A percentile compares a stretch with the other conserved stretches of the same genome.
These are phyloP conservation scores for Taenaris catops DNA, from an alignment of 2,888 invertebrate genomes.

Conservation along the genomic window DNA sequence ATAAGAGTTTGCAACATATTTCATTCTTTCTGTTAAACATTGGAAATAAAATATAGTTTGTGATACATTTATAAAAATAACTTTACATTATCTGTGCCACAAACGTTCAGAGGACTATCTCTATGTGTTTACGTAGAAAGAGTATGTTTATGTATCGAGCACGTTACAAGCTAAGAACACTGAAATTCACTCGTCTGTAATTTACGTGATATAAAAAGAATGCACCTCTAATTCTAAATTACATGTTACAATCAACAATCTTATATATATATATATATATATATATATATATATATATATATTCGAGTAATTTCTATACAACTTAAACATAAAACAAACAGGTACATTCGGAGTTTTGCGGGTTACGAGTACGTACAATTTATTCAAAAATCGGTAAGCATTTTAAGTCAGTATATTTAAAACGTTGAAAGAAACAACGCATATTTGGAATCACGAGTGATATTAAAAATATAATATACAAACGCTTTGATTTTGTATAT, in stretches of 20 bases:
- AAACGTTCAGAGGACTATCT: not conserved
- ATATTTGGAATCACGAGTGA: too few species aligned
- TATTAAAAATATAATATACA: too few species aligned
- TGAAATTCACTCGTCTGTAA: conserved; percentile 17
- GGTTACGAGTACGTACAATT: too few species aligned
- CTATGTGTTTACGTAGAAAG: not conserved
- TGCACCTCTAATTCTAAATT: conserved; percentile 64
- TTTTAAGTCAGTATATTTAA: too few species aligned
- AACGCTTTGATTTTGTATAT: too few species aligned
- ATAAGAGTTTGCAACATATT: too few species aligned
- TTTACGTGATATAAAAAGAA: conserved; percentile 58
- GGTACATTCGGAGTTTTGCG: too few species aligned
- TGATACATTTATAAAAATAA: not conserved
- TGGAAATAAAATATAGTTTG: too few species aligned
- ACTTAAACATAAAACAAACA: conserved; percentile 1
- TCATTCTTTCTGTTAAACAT: too few species aligned
- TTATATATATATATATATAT: not conserved
- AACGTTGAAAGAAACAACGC: too few species aligned
- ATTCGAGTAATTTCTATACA: conserved; percentile 12
- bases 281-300: not conserved
- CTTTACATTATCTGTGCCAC: conserved; percentile 5
- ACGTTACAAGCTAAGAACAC: conserved; percentile 9
- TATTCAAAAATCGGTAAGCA: too few species aligned
- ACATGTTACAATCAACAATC: conserved; percentile 49
- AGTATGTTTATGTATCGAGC: conserved; percentile 1